phyloP scores from a whole-genome alignment of 1,140 invertebrate genomes.

The Ruditapes philippinarum region DNA sequence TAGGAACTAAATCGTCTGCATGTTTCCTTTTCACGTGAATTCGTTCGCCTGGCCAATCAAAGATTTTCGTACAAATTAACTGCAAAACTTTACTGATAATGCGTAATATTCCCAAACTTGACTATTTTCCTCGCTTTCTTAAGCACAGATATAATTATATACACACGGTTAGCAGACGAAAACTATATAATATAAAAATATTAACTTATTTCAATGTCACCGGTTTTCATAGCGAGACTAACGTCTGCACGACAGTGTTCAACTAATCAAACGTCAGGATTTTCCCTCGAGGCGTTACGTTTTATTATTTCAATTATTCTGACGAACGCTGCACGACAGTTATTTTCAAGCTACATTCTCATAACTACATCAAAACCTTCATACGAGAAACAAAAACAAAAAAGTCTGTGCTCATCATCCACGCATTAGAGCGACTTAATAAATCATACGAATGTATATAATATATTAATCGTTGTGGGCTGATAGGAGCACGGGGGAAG shows the following conservation, averaged over 20 bases:
- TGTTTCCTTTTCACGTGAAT: conserved; percentile 37
- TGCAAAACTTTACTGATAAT: conserved; percentile 1
- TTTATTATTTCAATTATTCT: conserved; percentile 28
- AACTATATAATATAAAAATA: neutral
- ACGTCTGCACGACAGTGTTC: conserved; percentile 15
- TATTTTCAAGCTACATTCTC: neutral
- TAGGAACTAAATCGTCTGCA: conserved; percentile 44
- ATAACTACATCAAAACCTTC: neutral
- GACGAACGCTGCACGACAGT: neutral
- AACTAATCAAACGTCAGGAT: conserved; percentile 42
- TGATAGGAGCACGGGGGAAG: neutral
- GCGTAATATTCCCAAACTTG: conserved; percentile 18
- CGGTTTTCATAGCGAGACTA: conserved; percentile 12
- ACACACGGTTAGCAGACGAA: neutral
- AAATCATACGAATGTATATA: conserved; percentile 9
- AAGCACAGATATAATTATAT: conserved; percentile 22
- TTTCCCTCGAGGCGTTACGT: neutral
- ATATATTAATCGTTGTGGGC: conserved; percentile 9
- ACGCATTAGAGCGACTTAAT: conserved; percentile 2
- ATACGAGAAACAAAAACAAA: neutral
- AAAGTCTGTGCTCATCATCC: neutral
- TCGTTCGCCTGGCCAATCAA: conserved; percentile 40
- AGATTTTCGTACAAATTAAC: conserved; percentile 35
- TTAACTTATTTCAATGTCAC: conserved; percentile 36
- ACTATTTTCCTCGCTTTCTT: conserved; percentile 19